Percentiles rank a stretch among this genome's conserved stretches.
These are phyloP conservation scores for Diorhabda carinulata DNA, from an alignment of 1,140 invertebrate genomes.

Conservation along the genomic window DNA sequence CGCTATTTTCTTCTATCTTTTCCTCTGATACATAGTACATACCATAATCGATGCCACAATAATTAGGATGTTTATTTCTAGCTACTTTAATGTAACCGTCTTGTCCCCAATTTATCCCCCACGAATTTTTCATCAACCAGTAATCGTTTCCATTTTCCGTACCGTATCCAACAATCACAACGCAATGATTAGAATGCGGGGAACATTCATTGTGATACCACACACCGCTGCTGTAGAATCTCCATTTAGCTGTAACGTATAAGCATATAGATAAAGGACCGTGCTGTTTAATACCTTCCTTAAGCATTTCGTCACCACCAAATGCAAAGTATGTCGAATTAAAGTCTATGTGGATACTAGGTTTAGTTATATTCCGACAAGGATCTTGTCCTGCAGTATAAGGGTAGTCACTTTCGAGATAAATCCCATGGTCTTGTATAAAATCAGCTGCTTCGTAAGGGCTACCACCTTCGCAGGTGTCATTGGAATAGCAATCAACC, in stretches of 20 bases:
- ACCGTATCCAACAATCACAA: conserved; percentile 81
- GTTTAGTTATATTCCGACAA: background rate
- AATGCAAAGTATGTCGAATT: background rate
- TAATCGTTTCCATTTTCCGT: conserved; percentile 61
- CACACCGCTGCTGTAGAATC: conserved; percentile 32
- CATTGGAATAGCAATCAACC: conserved; percentile 94
- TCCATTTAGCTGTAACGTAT: conserved; percentile 74
- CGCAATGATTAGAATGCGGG: conserved; percentile 79
- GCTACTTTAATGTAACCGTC: conserved; percentile 87
- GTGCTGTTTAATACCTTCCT: conserved; percentile 53
- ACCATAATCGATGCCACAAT: conserved; percentile 68
- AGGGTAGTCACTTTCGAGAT: conserved; percentile 84
- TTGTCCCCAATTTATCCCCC: conserved; percentile 78
- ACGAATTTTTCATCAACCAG: conserved; percentile 84
- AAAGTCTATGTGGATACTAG: background rate
- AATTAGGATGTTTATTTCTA: conserved; percentile 76
- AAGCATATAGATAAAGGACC: conserved; percentile 87
- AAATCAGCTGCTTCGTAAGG: conserved; percentile 92
- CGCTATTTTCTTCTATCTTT: background rate
- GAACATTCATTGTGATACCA: conserved; percentile 41
- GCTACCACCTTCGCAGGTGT: conserved; percentile 90
- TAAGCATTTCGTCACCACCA: background rate
- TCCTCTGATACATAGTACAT: background rate
- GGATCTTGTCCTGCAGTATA: conserved; percentile 51
- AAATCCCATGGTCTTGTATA: conserved; percentile 81